These are phyloP conservation scores for Drosophila mulleri DNA, from an alignment of 2,888 invertebrate species.

Conservation along the genomic window DNA sequence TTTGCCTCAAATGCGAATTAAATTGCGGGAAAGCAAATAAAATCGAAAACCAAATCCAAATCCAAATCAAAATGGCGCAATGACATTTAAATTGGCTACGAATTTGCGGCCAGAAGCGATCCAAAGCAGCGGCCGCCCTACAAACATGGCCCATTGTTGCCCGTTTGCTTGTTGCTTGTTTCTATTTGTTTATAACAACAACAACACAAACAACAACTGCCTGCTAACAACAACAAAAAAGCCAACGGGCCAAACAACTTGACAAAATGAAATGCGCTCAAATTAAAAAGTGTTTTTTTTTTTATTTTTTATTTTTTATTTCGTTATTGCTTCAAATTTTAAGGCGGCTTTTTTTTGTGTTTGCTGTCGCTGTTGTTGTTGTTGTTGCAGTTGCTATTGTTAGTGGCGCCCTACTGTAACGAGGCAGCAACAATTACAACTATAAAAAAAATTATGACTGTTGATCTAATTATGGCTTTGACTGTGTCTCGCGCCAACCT, in stretches of 20 bases:
- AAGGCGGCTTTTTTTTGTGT: slow-evolving; percentile 48
- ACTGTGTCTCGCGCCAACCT: slow-evolving; percentile 65
- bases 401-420: slow-evolving; percentile 57
- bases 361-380: slow-evolving; percentile 22
- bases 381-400: slow-evolving; percentile 31
- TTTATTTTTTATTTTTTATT: slow-evolving; percentile 21
- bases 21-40: slow-evolving; percentile 55
- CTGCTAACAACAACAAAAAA: slow-evolving; percentile 34
- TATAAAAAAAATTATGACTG: slow-evolving; percentile 78
- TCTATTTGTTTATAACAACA: slow-evolving; percentile 31
- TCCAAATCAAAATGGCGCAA: slow-evolving; percentile 74
- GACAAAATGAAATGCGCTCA: slow-evolving; percentile 75
- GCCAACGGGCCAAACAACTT: slow-evolving; percentile 57
- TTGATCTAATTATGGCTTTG: slow-evolving; percentile 76
- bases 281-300: slow-evolving; percentile 64
- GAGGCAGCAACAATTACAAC: slow-evolving; percentile 50
- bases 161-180: slow-evolving; percentile 16
- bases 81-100: slow-evolving; percentile 78
- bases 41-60: slow-evolving; percentile 57
- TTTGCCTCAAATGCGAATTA: slow-evolving; percentile 48
- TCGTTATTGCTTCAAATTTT: slow-evolving; percentile 53
- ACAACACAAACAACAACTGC: slow-evolving; percentile 21
- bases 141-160: slow-evolving; percentile 64
- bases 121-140: slow-evolving; percentile 52
- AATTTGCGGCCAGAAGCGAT: slow-evolving; percentile 58